Conservation (phyloP, 2,113 vertebrate species). For the Phaethon lepturus region DNA sequence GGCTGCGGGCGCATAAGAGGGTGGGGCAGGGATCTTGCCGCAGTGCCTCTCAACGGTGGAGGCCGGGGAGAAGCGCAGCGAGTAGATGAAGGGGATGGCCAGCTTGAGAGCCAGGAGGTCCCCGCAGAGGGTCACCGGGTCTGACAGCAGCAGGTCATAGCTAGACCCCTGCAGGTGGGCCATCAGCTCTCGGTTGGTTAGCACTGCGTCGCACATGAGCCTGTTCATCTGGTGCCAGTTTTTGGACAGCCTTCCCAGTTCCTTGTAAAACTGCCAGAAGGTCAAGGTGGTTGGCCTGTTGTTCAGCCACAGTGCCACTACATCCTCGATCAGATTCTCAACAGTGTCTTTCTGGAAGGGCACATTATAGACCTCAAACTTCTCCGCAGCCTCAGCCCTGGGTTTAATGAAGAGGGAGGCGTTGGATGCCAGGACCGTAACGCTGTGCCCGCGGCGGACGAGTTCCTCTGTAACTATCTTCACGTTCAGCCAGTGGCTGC, state of each 20-base stretch:
- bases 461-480: constrained; percentile 75
- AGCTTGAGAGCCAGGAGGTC: constrained; percentile 78
- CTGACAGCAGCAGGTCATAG: constrained; percentile 75
- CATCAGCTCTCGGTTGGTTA: constrained; percentile 70
- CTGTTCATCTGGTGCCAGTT: constrained; percentile 30
- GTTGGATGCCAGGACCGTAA: constrained; percentile 72
- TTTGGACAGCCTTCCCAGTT: constrained; percentile 54
- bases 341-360: constrained; percentile 28
- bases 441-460: constrained; percentile 68
- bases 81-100: constrained; percentile 76
- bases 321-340: constrained; percentile 7
- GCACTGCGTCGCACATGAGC: constrained; percentile 65
- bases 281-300: constrained; percentile 70
- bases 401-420: constrained; percentile 70
- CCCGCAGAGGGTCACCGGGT: constrained; percentile 72
- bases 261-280: constrained; percentile 73
- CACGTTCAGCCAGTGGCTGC: constrained; percentile 85
- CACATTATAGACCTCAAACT: constrained; percentile 69
- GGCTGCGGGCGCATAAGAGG: constrained; percentile 67
- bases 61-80: constrained; percentile 74
- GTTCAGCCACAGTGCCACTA: constrained; percentile 72
- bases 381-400: neutral
- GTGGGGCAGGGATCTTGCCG: constrained; percentile 73
- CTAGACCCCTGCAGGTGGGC: constrained; percentile 47
- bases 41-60: constrained; percentile 78